Base-by-base conservation (phyloP, 2,113 vertebrate species). In the Prionailurus viverrinus region DNA sequence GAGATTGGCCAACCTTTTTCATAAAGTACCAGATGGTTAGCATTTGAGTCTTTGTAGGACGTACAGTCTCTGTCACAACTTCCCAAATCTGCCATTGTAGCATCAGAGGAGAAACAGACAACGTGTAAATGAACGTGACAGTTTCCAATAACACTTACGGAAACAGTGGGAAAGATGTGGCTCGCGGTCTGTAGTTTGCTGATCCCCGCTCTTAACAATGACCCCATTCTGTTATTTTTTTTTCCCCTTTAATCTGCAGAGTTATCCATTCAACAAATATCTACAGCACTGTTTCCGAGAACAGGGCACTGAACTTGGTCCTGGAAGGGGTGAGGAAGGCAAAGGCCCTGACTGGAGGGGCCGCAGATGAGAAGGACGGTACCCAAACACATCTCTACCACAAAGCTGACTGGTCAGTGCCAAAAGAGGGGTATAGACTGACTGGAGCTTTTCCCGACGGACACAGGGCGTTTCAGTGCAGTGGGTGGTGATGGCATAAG, bases 181-280 rank as follows among this genome's bases (percentile, higher is more conserved):
- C 66, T 76, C 9, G 5, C 2, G 69, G 88, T 41, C 33, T 79
- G 39, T 21, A 41, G 29, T 69, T 63, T 74, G 63, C 55, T 29
- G 31, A 36, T 36, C 13, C 53, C 41, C 53, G 39, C 55, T 74
- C 58, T 85, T 48, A 95, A 55, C 29, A 15, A 29, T 53, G 39
- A 69, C 27, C 45, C 23, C 31, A 29, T 80, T 87, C 74, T 80
- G 51, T 65, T 80, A 11, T 71, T 71, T 66, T 87, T 69, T 71
- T 58, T 82, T 41, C 45, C 16, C 27, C 31, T 96, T 76, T 8
- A 36, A 68, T 81, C 36, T 74, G 41, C 53, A 25, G 45, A 86
- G 45, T 61, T 92, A 39, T 94, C 45, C 19, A 36, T 41, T 87
- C 68, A 81, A 82, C n/a, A 81, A 29, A 66, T 66, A 78, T 58